Base-by-base conservation (phyloP, 2,888 invertebrate species). In the Sinodicranocentrus sp. region DNA sequence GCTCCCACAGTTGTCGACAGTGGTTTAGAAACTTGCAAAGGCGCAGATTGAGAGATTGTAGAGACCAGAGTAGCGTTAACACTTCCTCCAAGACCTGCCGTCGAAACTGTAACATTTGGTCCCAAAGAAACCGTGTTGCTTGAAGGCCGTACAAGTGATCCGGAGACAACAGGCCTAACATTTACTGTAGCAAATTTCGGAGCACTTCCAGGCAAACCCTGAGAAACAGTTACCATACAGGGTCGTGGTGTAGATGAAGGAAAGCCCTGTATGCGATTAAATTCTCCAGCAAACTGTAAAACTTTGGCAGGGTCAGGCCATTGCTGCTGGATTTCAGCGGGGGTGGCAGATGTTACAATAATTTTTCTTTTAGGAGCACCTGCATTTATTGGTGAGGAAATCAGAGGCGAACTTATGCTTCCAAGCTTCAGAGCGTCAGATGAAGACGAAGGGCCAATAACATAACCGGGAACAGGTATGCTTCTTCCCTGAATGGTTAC, bases 291-390 rank as follows among this genome's bases (percentile, higher is more conserved):
- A 48, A 70, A 48, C 23, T 78, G 78, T n/a, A 78, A 28, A 28
- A 78, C 25, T 70, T 70, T 78, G n/a, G 19, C 44, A 2, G 71
- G 23, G 28, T 71, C 79, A 1, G 70, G 71, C 79, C 79, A 78
- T 39, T 33, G 33, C 25, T 70, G 78, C 0, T 70, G 52, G 70
- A 39, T 70, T 48, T 54, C 52, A 8, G 5, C 8, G 1, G 63
- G 33, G 13, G 63, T 71, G 1, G 76, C 48, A 13, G 75, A 65
- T 52, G 75, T 63, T n/a, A 76, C 63, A 25, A 76, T 67, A 33
- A 67, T 57, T 57, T 65, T 52, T 25, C 57, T 17, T 26, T 75
- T 75, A 1, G 61, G 48, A 0, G 28, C 21, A 23, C 28, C 23
- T 23, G 63, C 5, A 19, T 43, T 52, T 21, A 59, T n/a, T 13